Evolutionary conservation across 1,140 invertebrate genomes (phyloP).

Genomic region (Propsilocerus akamusi): DNA sequence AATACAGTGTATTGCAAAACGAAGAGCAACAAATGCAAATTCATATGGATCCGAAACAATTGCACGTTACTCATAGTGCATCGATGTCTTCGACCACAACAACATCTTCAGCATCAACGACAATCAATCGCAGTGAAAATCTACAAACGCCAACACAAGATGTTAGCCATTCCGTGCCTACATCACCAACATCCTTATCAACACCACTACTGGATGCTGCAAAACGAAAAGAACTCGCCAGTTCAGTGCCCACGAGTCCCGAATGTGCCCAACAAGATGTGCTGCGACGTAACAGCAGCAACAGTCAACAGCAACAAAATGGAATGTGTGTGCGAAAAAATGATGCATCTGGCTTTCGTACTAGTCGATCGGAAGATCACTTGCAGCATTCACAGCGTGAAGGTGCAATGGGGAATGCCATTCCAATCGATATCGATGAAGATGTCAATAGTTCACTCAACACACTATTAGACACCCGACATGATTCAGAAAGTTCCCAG

Average conservation of each 20-base stretch:
- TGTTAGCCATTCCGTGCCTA: constrained; percentile 23
- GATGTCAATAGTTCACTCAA: constrained; percentile 83
- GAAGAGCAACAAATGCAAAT: background rate
- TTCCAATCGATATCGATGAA: constrained; percentile 81
- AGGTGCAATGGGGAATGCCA: constrained; percentile 32
- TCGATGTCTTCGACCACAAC: background rate
- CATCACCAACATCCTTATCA: constrained; percentile 21
- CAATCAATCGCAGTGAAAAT: background rate
- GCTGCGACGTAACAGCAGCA: constrained; percentile 9
- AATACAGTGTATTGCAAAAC: background rate
- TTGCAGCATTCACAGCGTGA: constrained; percentile 38
- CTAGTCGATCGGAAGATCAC: constrained; percentile 71
- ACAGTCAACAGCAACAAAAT: constrained; percentile 11
- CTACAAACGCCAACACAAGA: constrained; percentile 17
- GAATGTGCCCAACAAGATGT: constrained; percentile 33
- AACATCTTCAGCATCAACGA: background rate
- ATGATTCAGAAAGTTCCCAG: constrained; percentile 37
- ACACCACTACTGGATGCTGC: constrained; percentile 15
- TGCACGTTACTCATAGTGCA: background rate
- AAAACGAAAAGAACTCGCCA: constrained; percentile 24
- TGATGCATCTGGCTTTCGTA: constrained; percentile 36
- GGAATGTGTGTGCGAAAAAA: constrained; percentile 19
- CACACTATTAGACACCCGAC: constrained; percentile 66
- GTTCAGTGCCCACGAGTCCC: constrained; percentile 68
- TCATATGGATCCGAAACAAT: background rate